Evolutionary conservation across 2,888 invertebrate species (phyloP), one percentile per base, ranked within the genome.

Genomic region (Meteorus cinctellus): DNA sequence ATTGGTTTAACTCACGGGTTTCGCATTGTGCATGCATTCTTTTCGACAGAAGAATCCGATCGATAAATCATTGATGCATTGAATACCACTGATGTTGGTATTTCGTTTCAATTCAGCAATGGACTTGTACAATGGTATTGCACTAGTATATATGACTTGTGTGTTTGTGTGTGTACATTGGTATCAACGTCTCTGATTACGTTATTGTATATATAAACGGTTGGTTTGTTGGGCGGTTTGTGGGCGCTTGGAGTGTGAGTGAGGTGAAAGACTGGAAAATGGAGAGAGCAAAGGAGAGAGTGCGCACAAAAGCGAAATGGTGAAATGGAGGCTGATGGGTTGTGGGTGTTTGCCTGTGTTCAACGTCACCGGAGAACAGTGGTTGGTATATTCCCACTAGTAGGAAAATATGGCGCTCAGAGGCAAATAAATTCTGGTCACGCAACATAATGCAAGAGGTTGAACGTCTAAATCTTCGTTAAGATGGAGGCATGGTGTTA

Each of bases 341-440:
- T 24, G 10, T 19, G 45, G 41, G 29, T 62, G 63, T 72, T 62
- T 72, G 72, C 29, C 29, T 48, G 48, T 72, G 62, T 62, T 63
- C 24, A 27, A 63, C 31, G 48, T 62, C 51, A 65, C 19, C 67
- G 59, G 59, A 34, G 60, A 59, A 69, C 41, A n/a, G 55, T 31
- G 51, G 69, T 31, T 29, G 55, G 62, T 65, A 74, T 68, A 62
- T 62, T 29, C 62, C 14, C 62, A 62, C 62, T 31, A 69, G 60
- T 65, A 41, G 55, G 76, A 78, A 81, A 78, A 79, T 80, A 78
- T 79, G 80, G 75, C 77, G 77, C 78, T 75, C 66, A 70, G 78
- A 78, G 81, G 78, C 77, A 85, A 86, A 87, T 86, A 86, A 87
- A 86, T 87, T 87, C 86, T 82, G 82, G 86, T 84, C 85, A 84